Conservation (phyloP, 2,797 vertebrate genomes). For the Leucoraja ocellata region DNA sequence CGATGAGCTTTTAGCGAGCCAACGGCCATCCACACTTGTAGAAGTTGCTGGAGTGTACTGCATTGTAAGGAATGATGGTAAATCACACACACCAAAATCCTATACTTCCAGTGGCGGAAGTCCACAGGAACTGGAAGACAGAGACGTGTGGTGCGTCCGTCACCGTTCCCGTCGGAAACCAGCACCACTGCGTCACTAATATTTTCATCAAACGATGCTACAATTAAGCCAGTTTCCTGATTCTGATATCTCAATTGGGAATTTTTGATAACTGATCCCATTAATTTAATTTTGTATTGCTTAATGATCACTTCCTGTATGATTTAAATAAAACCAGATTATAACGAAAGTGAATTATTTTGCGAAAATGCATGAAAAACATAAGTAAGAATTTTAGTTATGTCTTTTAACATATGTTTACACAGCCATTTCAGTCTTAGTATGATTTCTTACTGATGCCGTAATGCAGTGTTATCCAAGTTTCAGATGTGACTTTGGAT, state of each 20-base stretch:
- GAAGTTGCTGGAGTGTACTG: no score
- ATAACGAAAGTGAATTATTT: not conserved
- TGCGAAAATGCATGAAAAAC: not conserved
- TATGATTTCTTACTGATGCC: not conserved
- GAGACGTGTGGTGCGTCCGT: no score
- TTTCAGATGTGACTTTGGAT: not conserved
- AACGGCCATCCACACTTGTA: no score
- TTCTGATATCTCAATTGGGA: not conserved
- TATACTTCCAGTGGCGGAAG: no score
- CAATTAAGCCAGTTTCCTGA: not conserved
- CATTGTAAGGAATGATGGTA: no score
- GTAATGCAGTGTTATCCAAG: not conserved
- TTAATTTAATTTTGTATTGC: not conserved
- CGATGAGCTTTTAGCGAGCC: no score
- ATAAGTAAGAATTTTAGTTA: not conserved
- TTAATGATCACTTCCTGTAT: not conserved
- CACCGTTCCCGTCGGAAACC: no score
- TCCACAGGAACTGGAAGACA: no score
- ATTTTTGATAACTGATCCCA: not conserved
- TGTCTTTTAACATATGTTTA: not conserved
- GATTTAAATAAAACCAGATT: not conserved
- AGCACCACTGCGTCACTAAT: no score
- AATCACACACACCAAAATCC: no score
- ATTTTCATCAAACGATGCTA: no score
- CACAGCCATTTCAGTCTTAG: not conserved